Evolutionary conservation across 1,140 invertebrate species (phyloP).

Genomic region (Drosophila virilis): DNA sequence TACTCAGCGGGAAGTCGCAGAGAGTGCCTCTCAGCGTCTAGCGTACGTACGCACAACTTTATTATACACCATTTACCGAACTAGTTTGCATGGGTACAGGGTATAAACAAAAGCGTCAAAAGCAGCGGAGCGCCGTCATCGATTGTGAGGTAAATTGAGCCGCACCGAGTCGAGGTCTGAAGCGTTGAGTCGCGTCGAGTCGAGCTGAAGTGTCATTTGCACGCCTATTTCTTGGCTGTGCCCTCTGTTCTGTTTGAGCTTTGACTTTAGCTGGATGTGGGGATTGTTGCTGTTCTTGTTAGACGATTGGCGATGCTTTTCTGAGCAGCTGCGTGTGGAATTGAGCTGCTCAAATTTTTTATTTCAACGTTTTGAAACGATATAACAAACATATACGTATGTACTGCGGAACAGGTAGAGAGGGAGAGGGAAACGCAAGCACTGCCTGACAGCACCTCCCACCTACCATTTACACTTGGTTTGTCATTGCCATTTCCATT

Average conservation of each 20-base stretch:
- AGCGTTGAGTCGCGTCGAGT: background rate
- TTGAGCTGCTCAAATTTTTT: background rate
- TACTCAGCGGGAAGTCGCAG: no score
- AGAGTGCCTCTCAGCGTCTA: no score
- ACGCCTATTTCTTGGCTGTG: constrained; percentile 15
- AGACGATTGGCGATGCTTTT: background rate
- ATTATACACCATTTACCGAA: no score
- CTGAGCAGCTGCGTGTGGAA: background rate
- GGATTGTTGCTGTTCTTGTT: constrained; percentile 5
- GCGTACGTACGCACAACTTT: no score
- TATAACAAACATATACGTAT: no score
- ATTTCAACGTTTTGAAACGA: constrained; percentile 9
- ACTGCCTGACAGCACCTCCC: background rate
- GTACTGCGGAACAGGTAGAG: background rate
- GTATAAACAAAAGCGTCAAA: background rate
- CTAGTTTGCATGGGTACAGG: background rate
- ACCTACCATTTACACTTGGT: constrained; percentile 14
- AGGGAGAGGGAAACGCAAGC: background rate
- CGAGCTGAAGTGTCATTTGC: constrained; percentile 20
- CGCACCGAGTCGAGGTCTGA: background rate
- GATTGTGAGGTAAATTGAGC: constrained; percentile 8
- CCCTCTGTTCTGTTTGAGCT: constrained; percentile 1
- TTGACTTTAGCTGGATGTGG: constrained; percentile 4
- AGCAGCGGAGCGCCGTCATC: constrained; percentile 1
- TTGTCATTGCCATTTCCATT: constrained; percentile 31